Evolutionary conservation across 1,140 invertebrate species (phyloP), one percentile per base, ranked within the genome.

Genomic region (Drosophila sulfurigaster): DNA sequence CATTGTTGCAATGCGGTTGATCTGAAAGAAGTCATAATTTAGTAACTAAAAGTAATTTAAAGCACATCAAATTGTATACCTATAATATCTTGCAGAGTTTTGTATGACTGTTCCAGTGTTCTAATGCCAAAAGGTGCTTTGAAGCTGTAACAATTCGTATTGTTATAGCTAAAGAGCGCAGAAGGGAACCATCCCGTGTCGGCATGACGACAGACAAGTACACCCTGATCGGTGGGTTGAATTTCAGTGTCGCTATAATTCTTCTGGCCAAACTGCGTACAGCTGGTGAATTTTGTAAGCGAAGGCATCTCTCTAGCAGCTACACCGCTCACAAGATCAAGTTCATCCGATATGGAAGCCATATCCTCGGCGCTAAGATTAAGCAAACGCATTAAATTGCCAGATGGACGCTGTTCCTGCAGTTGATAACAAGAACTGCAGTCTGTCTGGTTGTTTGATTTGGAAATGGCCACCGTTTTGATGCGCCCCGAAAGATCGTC

Each of bases 151-250:
- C 91, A 92, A 54, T 92, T 74, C 25, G 81, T 82, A 48, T 91
- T 91, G 28, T 92, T 91, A 38, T 90, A 91, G 15, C 30, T 76
- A 38, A 91, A 91, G 46, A 91, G 52, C 16, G 75, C 90, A 5
- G 73, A 70, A 10, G 91, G 92, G 79, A 79, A 92, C 92, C 91
- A 92, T n/a, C 85, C 91, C 0, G 75, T 75, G 30, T 87, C 62
- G 1, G 72, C 8, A 5, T 82, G 69, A 1, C 82, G 79, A 59
- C 91, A 92, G 1, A 92, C 82, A n/a, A 92, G 62, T n/a, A 92
- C 75, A 5, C 88, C 91, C 72, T 92, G 91, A 77, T 92, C 88
- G 43, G 70, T 76, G 56, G 91, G 91, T 43, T 63, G 62, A 20
- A 38, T 45, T 8, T 62, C 11, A 10, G 13, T 25, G 5, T 66